Percentiles rank a stretch among this genome's conserved stretches.
phyloP scores from a whole-genome alignment of 2,797 vertebrate genomes.

The Mus spretus region DNA sequence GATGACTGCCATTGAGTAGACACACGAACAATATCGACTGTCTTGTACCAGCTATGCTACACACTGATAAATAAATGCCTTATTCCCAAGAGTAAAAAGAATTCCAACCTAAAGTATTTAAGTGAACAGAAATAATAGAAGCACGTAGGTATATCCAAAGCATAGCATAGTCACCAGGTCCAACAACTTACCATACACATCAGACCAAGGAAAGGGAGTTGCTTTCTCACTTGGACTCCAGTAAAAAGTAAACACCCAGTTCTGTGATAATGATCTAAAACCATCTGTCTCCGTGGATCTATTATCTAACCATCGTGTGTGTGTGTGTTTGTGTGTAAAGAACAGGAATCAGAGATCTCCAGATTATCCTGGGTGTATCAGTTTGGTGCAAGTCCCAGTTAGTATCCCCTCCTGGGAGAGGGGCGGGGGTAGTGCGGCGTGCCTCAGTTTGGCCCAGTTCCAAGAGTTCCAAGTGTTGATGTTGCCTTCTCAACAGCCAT shows the following conservation, averaged over 20 bases:
- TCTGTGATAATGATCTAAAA: not conserved
- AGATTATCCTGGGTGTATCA: not conserved
- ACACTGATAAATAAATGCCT: not conserved
- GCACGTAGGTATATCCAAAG: not conserved
- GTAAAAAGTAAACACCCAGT: not conserved
- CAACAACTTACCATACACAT: not conserved
- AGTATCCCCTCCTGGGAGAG: no score
- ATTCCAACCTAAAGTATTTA: not conserved
- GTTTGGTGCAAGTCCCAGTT: not conserved
- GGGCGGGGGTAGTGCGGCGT: no score
- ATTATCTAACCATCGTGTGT: not conserved
- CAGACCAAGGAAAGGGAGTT: not conserved
- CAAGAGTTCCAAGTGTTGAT: not conserved
- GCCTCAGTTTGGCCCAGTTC: not conserved
- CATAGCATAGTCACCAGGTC: not conserved
- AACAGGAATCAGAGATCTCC: not conserved
- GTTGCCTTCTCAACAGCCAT: not conserved
- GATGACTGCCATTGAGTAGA: not conserved
- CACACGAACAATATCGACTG: not conserved
- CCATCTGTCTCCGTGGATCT: not conserved
- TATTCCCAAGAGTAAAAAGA: not conserved
- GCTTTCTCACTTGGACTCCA: not conserved
- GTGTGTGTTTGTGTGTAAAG: not conserved
- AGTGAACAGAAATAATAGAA: not conserved
- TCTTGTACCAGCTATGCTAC: not conserved